Percentiles rank a stretch among this genome's conserved stretches.
Evolutionary conservation across 2,888 invertebrate species (phyloP).

Genomic region (Scaptomyza flava): DNA sequence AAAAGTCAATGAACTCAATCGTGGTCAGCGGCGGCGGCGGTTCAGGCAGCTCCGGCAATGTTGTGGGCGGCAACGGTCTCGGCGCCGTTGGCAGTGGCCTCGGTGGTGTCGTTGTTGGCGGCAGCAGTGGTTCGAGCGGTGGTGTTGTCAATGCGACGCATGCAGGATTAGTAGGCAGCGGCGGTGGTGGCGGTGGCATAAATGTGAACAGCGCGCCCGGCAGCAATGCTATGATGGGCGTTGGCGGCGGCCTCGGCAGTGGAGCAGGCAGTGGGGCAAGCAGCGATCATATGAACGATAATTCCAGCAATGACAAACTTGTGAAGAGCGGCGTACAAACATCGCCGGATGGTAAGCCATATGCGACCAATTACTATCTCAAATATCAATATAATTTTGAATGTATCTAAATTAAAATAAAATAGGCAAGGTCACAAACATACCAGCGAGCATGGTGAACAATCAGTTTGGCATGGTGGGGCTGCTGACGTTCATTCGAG

Average conservation of each 20-base stretch:
- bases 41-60: conserved; percentile 67
- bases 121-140: conserved; percentile 53
- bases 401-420: neutral
- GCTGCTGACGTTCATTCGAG: conserved; percentile 98
- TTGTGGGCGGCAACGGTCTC: conserved; percentile 71
- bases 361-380: neutral
- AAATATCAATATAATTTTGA: neutral
- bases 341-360: conserved; percentile 92
- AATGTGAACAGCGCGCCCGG: conserved; percentile 67
- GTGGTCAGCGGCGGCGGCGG: conserved; percentile 80
- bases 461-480: conserved; percentile 99
- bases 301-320: conserved; percentile 85
- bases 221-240: conserved; percentile 76
- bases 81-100: conserved; percentile 73
- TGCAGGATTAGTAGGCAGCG: conserved; percentile 60
- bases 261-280: conserved; percentile 72
- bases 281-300: conserved; percentile 83
- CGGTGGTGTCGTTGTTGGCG: conserved; percentile 52
- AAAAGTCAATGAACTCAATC: conserved; percentile 84
- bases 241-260: conserved; percentile 69
- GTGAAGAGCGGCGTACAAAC: conserved; percentile 95
- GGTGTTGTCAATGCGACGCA: conserved; percentile 65
- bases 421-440: conserved; percentile 97
- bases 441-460: conserved; percentile 99
- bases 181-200: conserved; percentile 34